Evolutionary conservation across 2,797 vertebrate species (phyloP).

Genomic region (Neosalanx taihuensis): DNA sequence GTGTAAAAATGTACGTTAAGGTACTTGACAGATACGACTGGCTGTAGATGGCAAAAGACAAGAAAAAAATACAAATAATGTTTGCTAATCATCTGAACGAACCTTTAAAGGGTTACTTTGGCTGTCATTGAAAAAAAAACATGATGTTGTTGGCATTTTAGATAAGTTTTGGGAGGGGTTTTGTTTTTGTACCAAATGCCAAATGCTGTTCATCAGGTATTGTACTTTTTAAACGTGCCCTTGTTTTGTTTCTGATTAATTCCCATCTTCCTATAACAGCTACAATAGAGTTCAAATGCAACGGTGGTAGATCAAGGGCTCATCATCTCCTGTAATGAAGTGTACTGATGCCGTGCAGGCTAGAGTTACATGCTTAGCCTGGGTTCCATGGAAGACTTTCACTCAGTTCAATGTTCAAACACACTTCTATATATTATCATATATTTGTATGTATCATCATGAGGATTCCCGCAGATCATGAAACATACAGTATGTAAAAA

Average conservation of each 20-base stretch:
- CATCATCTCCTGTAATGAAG: constrained; percentile 62
- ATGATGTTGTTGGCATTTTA: constrained; percentile 44
- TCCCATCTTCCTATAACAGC: constrained; percentile 36
- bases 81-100: constrained; percentile 2
- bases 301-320: constrained; percentile 74
- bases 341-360: constrained; percentile 51
- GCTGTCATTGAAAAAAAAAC: neutral
- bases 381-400: constrained; percentile 44
- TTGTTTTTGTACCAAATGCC: constrained; percentile 48
- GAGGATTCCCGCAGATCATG: constrained; percentile 62
- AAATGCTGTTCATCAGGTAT: constrained; percentile 61
- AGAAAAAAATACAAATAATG: constrained; percentile 45
- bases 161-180: neutral
- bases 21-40: constrained; percentile 50
- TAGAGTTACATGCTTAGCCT: constrained; percentile 61
- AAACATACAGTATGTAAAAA: constrained; percentile 58
- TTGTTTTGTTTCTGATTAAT: constrained; percentile 35
- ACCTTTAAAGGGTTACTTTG: neutral
- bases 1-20: constrained; percentile 25
- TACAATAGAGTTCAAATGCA: constrained; percentile 61
- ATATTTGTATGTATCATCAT: constrained; percentile 65
- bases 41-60: constrained; percentile 67
- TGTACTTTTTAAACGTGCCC: constrained; percentile 48
- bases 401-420: constrained; percentile 45
- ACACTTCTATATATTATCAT: constrained; percentile 51